These are phyloP conservation scores for Columbina picui DNA, from an alignment of 2,113 vertebrate genomes.

Conservation along the genomic window DNA sequence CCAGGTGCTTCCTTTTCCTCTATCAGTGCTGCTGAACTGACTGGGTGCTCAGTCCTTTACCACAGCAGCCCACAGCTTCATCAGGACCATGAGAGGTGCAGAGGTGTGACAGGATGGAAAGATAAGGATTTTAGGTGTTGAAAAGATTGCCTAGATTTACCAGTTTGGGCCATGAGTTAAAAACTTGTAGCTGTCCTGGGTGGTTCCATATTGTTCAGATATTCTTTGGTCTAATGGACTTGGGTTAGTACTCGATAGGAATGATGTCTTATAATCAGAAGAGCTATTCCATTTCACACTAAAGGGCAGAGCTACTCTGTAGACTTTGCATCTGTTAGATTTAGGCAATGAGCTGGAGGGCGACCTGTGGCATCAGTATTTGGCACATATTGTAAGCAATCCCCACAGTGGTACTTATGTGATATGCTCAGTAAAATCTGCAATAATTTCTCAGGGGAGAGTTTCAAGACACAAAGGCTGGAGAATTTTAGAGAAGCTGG, in stretches of 20 bases:
- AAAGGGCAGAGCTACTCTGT: background rate
- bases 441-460: background rate
- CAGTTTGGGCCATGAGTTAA: background rate
- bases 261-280: background rate
- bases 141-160: background rate
- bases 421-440: background rate
- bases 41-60: background rate
- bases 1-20: background rate
- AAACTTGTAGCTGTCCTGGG: background rate
- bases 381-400: background rate
- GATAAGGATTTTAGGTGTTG: background rate
- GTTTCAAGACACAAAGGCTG: conserved; percentile 1
- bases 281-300: background rate
- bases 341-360: background rate
- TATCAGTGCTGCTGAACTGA: background rate
- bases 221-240: background rate
- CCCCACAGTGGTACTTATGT: background rate
- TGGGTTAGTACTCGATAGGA: background rate
- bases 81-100: background rate
- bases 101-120: background rate
- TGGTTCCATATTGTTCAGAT: background rate
- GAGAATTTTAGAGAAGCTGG: conserved; percentile 24
- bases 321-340: background rate
- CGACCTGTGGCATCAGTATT: background rate
- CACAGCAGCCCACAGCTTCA: background rate